These are phyloP conservation scores for Drosophila kuntzei DNA, from an alignment of 2,888 invertebrate genomes.

Conservation along the genomic window DNA sequence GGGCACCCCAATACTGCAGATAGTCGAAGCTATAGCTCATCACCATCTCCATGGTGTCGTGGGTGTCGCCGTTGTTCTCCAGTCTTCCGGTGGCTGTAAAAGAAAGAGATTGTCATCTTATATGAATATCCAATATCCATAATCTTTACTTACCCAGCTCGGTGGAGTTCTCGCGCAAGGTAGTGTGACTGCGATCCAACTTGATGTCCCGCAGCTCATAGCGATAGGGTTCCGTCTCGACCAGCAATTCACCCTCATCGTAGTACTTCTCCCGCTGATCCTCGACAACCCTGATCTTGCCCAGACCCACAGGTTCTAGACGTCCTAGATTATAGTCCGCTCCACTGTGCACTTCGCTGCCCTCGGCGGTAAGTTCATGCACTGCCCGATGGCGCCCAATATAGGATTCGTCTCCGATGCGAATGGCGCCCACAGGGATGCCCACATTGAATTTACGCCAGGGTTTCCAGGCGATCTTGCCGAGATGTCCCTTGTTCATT, in stretches of 20 bases:
- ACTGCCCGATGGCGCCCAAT: constrained; percentile 85
- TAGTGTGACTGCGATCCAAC: constrained; percentile 87
- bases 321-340: constrained; percentile 88
- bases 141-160: constrained; percentile 86
- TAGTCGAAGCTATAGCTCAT: constrained; percentile 90
- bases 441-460: constrained; percentile 89
- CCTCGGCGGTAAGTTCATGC: constrained; percentile 45
- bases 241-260: constrained; percentile 90
- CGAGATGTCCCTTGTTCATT: constrained; percentile 91
- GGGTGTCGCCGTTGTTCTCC: constrained; percentile 87
- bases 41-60: constrained; percentile 90
- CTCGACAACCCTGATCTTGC: constrained; percentile 89
- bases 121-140: neutral
- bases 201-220: constrained; percentile 91
- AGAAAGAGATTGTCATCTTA: neutral
- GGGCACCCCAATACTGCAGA: constrained; percentile 91
- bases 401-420: constrained; percentile 86
- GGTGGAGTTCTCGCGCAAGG: constrained; percentile 86
- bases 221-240: constrained; percentile 92
- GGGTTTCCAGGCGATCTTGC: constrained; percentile 91
- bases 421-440: constrained; percentile 88
- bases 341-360: constrained; percentile 72
- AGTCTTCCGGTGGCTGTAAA: constrained; percentile 83
- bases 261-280: constrained; percentile 87
- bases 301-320: constrained; percentile 89